Percentiles rank a stretch among this genome's conserved stretches.
Conservation (phyloP, 2,797 vertebrate species). For the Zalophus californianus region DNA sequence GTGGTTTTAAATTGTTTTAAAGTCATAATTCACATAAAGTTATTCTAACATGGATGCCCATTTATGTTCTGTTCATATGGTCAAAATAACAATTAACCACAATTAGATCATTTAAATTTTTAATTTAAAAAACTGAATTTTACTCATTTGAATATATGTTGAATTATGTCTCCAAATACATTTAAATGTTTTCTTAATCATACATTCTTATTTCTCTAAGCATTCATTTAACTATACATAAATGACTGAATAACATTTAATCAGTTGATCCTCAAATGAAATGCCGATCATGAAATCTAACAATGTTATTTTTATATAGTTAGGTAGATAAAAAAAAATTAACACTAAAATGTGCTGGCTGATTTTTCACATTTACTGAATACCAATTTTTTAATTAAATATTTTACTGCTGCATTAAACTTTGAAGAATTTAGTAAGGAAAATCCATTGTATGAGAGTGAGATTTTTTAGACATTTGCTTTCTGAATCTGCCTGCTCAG, state of each 20-base stretch:
- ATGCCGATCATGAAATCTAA: constrained; percentile 29
- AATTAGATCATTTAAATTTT: constrained; percentile 34
- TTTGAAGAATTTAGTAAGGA: constrained; percentile 54
- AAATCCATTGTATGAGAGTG: neutral
- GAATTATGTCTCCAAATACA: constrained; percentile 33
- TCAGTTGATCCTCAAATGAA: constrained; percentile 54
- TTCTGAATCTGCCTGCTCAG: constrained; percentile 33
- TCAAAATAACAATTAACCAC: constrained; percentile 55
- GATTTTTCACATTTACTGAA: constrained; percentile 53
- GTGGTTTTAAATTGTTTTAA: constrained; percentile 49
- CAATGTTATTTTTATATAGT: constrained; percentile 50
- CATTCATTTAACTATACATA: constrained; percentile 58
- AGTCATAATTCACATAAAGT: constrained; percentile 40
- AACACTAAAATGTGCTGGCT: constrained; percentile 38
- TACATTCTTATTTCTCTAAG: constrained; percentile 41
- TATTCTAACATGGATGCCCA: constrained; percentile 40
- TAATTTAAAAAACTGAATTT: constrained; percentile 59
- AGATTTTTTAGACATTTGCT: constrained; percentile 26
- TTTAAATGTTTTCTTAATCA: constrained; percentile 60
- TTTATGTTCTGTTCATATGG: neutral
- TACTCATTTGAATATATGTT: constrained; percentile 45
- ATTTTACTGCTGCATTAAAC: constrained; percentile 41
- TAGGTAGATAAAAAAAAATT: constrained; percentile 28
- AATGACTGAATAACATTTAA: constrained; percentile 55
- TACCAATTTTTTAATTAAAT: constrained; percentile 11